Base-by-base conservation (phyloP, 2,888 invertebrate genomes). In the Caenorhabditis afra region DNA sequence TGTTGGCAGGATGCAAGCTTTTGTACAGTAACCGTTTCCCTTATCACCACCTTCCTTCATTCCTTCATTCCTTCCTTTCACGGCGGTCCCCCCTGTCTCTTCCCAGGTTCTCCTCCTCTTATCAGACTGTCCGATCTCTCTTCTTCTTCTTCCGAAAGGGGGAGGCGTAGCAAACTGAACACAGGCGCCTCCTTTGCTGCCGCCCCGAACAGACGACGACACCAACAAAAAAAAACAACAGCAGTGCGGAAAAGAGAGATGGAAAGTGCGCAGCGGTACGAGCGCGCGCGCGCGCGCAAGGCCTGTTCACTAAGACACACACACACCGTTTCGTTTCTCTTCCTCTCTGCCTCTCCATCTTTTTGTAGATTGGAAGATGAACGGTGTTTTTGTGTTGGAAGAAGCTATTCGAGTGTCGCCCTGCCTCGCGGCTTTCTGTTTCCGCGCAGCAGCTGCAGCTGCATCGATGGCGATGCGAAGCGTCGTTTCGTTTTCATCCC, bases 401-500 rank as follows among this genome's bases (percentile, higher is more conserved):
- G 29, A 29, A 29, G 29, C 29, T 5, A 29, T 67, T 53, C 58
- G 37, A 23, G 49, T 41, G 12, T 41, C 16, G 29, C 23, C 10
- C 49, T 50, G 47, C 10, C 49, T 50, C 16, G 10, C 22, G 57
- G 68, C 68, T 68, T 68, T 68, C 29, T 7, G 4, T 29, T 7
- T 29, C 29, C 29, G 29, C 29, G 29, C 29, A n/a, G n/a, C n/a
- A n/a, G n/a, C n/a, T n/a, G n/a, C n/a, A n/a, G n/a, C n/a, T n/a
- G n/a, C n/a, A n/a, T n/a, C n/a, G n/a, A n/a, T n/a, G 18, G 57
- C 67, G 67, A 67, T 67, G 67, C 67, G n/a, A n/a, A n/a, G n/a
- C n/a, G n/a, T n/a, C n/a, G 67, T 67, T 67, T 70, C 68, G 68
- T 61, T 71, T 71, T 71, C 70, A 71, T 71, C 70, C 70, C 70